Evolutionary conservation across 2,888 invertebrate species (phyloP).

Genomic region (Plebejus argus): DNA sequence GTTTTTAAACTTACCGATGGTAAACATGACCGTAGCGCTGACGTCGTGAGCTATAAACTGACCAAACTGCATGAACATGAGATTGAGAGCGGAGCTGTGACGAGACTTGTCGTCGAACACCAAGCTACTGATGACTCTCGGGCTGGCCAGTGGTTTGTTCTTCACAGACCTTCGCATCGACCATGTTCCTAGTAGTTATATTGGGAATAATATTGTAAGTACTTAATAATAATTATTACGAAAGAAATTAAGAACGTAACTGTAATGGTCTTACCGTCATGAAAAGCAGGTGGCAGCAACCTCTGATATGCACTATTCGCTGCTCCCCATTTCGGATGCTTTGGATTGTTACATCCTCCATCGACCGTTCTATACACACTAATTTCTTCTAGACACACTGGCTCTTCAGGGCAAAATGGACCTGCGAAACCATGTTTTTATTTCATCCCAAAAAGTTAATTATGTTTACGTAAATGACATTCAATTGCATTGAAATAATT

Average conservation of each 20-base stretch:
- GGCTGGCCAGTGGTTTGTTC: conserved; percentile 80
- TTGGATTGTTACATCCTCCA: conserved; percentile 91
- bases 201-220: too few relatives aligned
- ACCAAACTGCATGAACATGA: conserved; percentile 89
- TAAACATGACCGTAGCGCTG: conserved; percentile 85
- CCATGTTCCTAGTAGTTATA: conserved; percentile 66
- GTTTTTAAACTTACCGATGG: conserved; percentile 77
- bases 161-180: conserved; percentile 71
- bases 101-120: conserved; percentile 82
- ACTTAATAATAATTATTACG: too few relatives aligned
- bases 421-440: conserved; percentile 48
- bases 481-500: not conserved
- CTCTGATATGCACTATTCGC: conserved; percentile 83
- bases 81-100: conserved; percentile 82
- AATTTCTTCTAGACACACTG: conserved; percentile 63
- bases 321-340: conserved; percentile 86
- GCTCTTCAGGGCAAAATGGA: conserved; percentile 63
- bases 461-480: too few relatives aligned
- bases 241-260: too few relatives aligned
- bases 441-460: too few relatives aligned
- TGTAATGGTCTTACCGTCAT: not conserved
- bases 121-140: conserved; percentile 84
- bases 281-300: conserved; percentile 81
- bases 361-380: conserved; percentile 85
- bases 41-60: conserved; percentile 90